Base-by-base conservation (phyloP, 2,888 invertebrate species). In the Strigamia transsilvanica region DNA sequence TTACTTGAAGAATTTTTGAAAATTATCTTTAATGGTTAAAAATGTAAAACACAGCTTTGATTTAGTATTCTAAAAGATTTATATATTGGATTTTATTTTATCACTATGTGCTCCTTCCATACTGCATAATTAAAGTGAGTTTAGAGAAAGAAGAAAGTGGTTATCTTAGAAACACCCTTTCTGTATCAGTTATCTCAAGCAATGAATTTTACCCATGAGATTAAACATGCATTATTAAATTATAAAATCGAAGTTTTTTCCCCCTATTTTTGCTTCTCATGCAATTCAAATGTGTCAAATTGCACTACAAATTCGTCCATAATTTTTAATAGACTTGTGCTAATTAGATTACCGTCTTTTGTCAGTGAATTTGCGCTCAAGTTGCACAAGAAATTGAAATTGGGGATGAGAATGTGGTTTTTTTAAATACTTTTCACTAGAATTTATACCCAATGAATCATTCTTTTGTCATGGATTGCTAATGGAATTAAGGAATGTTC, bases 251-350 rank as follows among this genome's bases (percentile, higher is more conserved):
- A 73, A 73, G 12, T 73, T 73, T 73, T 73, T 73, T 73, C 3
- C 32, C 32, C 32, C 10, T 27, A 73, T 32, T 13, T 73, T 32
- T 32, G 73, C 32, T 73, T 13, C 73, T 73, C 73, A 73, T 73
- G 73, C 73, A 73, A 73, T 73, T 73, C 73, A 73, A 73, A 73
- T 73, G 73, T 73, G 73, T 73, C 73, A 73, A 73, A 73, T 73
- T 73, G 73, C 73, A 73, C 73, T 73, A 73, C 73, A 73, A 73
- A 73, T 73, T 73, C 73, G 73, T 73, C 73, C 73, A 73, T 73
- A 73, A 73, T 73, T 73, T 73, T 73, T 73, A 73, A 73, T 73
- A 73, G 73, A 73, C 73, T 73, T 27, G 61, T 73, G 73, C 73
- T 73, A 73, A 73, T 73, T 73, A 73, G 73, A 73, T 73, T 73